Base-by-base conservation (phyloP, 1,140 invertebrate species). In the Lordiphosa collinella region DNA sequence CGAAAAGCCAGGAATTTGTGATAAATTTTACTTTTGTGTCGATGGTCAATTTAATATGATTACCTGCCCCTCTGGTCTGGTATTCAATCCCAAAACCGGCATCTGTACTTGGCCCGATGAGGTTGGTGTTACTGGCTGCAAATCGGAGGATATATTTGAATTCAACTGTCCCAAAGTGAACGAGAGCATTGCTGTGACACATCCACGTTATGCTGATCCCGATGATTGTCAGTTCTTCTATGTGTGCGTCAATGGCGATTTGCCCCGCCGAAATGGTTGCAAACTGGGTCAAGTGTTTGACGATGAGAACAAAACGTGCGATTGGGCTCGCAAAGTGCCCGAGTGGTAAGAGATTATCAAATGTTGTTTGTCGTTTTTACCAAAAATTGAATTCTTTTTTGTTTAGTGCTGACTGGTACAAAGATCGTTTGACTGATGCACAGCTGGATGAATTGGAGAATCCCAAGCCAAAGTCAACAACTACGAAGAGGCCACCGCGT, bases 31-130 rank as follows among this genome's bases (percentile, higher is more conserved):
- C 87, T 96, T 94, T 86, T 98, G 96, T 76, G 95, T 96, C 10
- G 95, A 97, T 80, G 95, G 95, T 4, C 93, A 95, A 89, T 96
- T 94, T 90, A 97, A 96, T 79, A 94, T 95, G 91, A 96, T 97
- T 63, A 95, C 93, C 0, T 98, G 96, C 78, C 95, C 96, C 0
- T 93, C 92, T 31, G 96, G 96, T 0, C 90, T 98, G 22, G 95
- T 97, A 2, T 97, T 96, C 90, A 96, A 95, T 63, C 94, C 95
- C 64, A 95, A 94, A 72, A 95, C 94, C 36, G 95, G 96, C 37
- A 96, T 96, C 59, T 97, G 96, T 88, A 96, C 95, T 9, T 97
- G 96, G 96, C 93, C 95, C 0, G 96, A 97, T 90, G 94, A 96
- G 84, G 95, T 95, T 2, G 95, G 96, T 82, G 95, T 95, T 86